Evolutionary conservation across 2,797 vertebrate species (phyloP).

Genomic region (Lindbergichthys nudifrons): DNA sequence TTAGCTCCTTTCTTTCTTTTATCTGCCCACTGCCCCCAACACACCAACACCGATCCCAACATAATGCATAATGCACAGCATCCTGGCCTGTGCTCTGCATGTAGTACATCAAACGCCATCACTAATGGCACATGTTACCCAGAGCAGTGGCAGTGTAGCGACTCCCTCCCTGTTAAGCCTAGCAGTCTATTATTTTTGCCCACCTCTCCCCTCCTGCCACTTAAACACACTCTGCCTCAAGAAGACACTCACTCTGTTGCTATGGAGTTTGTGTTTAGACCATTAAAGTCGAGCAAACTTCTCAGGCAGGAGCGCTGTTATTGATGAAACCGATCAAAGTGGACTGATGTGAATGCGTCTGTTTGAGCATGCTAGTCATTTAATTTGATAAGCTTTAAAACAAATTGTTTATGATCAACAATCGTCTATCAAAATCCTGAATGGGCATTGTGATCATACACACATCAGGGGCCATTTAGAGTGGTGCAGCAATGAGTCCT

Average conservation of each 20-base stretch:
- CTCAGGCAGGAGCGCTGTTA: constrained; percentile 18
- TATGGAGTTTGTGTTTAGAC: constrained; percentile 59
- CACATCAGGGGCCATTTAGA: not conserved
- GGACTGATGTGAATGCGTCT: not conserved
- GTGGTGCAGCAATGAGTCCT: no score
- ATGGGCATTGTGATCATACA: not conserved
- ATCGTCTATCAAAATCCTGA: not conserved
- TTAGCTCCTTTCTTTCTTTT: not conserved
- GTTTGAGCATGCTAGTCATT: not conserved
- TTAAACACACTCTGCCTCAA: constrained; percentile 58
- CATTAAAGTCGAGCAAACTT: constrained; percentile 19
- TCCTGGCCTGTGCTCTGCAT: constrained; percentile 15
- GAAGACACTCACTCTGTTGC: constrained; percentile 67
- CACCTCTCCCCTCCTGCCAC: constrained; percentile 55
- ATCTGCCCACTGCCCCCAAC: not conserved
- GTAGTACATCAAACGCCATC: constrained; percentile 40
- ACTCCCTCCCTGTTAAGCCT: constrained; percentile 49
- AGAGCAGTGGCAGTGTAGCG: constrained; percentile 35
- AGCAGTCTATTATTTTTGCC: constrained; percentile 61
- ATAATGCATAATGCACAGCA: constrained; percentile 62
- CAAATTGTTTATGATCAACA: constrained; percentile 1
- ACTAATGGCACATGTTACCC: constrained; percentile 45
- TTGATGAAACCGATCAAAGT: constrained; percentile 28
- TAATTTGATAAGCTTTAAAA: not conserved
- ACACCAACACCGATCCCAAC: constrained; percentile 18